A percentile compares a stretch with the other conserved stretches of the same genome.
These are phyloP conservation scores for Dasysyrphus albostriatus DNA, from an alignment of 2,888 invertebrate species.

Conservation along the genomic window DNA sequence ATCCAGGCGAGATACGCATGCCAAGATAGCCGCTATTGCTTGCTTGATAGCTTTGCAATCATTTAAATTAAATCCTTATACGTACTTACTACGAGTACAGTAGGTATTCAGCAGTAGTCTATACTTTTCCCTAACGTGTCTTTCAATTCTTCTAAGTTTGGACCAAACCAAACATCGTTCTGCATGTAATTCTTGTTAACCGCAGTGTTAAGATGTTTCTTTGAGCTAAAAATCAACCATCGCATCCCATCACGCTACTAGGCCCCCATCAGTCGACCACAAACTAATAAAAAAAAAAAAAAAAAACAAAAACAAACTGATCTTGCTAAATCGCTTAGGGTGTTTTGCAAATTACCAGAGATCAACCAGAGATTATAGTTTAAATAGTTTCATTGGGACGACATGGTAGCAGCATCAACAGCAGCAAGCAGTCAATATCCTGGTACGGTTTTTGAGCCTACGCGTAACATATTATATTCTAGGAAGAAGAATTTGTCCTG, in stretches of 20 bases:
- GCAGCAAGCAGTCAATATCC: constrained; percentile 43
- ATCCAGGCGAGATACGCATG: constrained; percentile 54
- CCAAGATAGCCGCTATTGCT: constrained; percentile 53
- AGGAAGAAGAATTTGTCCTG: constrained; percentile 13
- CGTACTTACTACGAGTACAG: background rate
- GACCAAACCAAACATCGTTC: constrained; percentile 22
- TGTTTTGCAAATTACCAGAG: constrained; percentile 74
- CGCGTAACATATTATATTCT: constrained; percentile 32
- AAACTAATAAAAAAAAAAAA: too few relatives aligned
- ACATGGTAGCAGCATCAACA: background rate
- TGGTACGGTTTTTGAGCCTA: constrained; percentile 49
- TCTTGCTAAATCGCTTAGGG: constrained; percentile 61
- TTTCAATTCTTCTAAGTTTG: constrained; percentile 43
- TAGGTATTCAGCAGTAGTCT: background rate
- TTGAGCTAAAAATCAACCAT: constrained; percentile 18
- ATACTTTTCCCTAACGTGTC: constrained; percentile 39
- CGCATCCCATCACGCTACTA: background rate
- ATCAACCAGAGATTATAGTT: constrained; percentile 72
- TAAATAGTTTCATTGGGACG: constrained; percentile 65
- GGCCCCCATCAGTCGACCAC: constrained; percentile 4
- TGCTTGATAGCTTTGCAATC: constrained; percentile 60
- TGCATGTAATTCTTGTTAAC: constrained; percentile 42
- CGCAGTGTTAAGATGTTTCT: constrained; percentile 40
- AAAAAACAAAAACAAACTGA: background rate
- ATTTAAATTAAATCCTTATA: constrained; percentile 73